Evolutionary conservation across 2,113 vertebrate species (phyloP).

Genomic region (Forbesichthys papilliferus): DNA sequence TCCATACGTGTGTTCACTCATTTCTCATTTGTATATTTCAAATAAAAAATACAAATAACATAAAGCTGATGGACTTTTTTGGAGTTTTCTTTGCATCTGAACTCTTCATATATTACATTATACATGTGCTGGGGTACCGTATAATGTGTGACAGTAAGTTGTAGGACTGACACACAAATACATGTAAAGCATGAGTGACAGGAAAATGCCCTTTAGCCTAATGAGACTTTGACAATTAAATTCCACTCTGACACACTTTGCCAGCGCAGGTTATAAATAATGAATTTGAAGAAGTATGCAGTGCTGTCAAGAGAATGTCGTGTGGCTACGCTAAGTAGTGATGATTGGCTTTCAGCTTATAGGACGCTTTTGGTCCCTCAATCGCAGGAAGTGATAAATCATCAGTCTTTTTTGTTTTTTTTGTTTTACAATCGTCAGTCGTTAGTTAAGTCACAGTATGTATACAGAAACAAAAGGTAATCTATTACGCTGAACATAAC

Average conservation of each 20-base stretch:
- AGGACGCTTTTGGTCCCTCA: constrained; percentile 42
- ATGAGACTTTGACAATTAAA: constrained; percentile 71
- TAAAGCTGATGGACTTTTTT: no score
- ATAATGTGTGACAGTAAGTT: no score
- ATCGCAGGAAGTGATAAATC: constrained; percentile 24
- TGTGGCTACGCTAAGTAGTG: constrained; percentile 46
- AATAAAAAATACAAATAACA: no score
- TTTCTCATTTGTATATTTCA: no score
- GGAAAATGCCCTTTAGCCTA: constrained; percentile 73
- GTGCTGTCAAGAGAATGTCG: constrained; percentile 66
- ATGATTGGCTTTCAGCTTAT: constrained; percentile 50
- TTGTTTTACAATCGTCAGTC: constrained; percentile 18
- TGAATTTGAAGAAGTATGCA: constrained; percentile 69
- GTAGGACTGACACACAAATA: constrained; percentile 20
- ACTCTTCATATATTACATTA: no score
- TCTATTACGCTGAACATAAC: not conserved
- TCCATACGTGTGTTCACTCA: no score
- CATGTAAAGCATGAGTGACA: constrained; percentile 68
- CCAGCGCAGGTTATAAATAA: constrained; percentile 75
- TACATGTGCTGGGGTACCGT: no score
- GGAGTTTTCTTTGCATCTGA: no score
- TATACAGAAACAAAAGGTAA: constrained; percentile 11
- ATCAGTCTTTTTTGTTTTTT: not conserved
- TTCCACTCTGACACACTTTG: constrained; percentile 65
- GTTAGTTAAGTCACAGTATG: no score